Evolutionary conservation across 2,888 invertebrate genomes (phyloP), one percentile per base, ranked within the genome.

Genomic region (Drosophila anomelani): DNA sequence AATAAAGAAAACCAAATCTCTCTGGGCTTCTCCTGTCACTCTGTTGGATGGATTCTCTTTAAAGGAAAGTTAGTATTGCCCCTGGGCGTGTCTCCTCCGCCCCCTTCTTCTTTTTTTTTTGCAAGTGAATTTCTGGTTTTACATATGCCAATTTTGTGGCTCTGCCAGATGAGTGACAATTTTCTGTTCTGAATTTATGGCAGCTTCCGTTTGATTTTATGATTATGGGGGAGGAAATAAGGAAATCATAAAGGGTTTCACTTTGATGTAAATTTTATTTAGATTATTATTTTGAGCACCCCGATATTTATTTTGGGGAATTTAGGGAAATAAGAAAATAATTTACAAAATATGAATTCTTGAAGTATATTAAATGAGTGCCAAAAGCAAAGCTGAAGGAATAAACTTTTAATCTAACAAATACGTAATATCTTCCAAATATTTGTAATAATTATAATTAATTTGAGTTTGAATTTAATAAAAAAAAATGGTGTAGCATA

Each of bases 51-150:
- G 68, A 69, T 69, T 69, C 75, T 26, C 57, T 54, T 66, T 55
- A 68, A 67, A 78, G 62, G 72, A 76, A 80, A 80, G 78, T 78
- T 80, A 41, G 39, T 34, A 47, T 39, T 17, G 32, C 9, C 29
- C 23, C 46, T 47, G 41, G 67, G 56, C 29, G 61, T 57, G 29
- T 58, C 46, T 46, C 1, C 20, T 53, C 39, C 38, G 29, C 46
- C 38, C 13, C 29, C 34, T 7, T 9, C 10, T 32, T 32, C 7
- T 26, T 41, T 23, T 23, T 55, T 54, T 23, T 34, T 20, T 9
- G 41, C 12, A n/a, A 23, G 29, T 44, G 34, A 39, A 47, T 49
- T 46, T 63, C 49, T 51, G 23, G 29, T 55, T 32, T 55, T 43
- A 34, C 49, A 62, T 58, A 54, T 51, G 51, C 38, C 15, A 20